Percentiles rank a stretch among this genome's conserved stretches.
Evolutionary conservation across 2,888 invertebrate genomes (phyloP).

Genomic region (Apocheima hispidaria): DNA sequence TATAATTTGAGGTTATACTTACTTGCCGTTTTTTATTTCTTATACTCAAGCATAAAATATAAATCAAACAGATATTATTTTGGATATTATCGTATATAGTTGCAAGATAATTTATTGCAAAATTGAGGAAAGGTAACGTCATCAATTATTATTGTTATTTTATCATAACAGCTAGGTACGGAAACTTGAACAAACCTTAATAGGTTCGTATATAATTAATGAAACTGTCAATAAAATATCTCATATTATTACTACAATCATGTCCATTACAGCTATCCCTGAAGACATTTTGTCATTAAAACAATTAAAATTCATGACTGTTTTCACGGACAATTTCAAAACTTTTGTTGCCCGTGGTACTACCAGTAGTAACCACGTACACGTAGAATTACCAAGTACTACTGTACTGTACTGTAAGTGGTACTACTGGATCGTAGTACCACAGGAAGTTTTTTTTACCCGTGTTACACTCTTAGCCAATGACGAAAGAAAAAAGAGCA

Average conservation of each 20-base stretch:
- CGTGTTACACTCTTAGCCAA: too few relatives aligned
- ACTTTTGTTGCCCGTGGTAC: too few relatives aligned
- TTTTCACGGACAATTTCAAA: slow-evolving; percentile 7
- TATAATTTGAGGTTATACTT: neutral
- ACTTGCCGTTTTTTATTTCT: neutral
- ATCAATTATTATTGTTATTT: neutral
- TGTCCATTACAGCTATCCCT: slow-evolving; percentile 8
- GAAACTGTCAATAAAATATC: neutral
- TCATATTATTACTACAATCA: neutral
- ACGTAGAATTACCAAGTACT: too few relatives aligned
- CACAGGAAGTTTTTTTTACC: too few relatives aligned
- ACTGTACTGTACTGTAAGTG: too few relatives aligned
- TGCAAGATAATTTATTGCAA: neutral
- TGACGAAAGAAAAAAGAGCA: too few relatives aligned
- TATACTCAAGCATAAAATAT: neutral
- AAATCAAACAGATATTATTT: neutral
- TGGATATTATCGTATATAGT: too few relatives aligned
- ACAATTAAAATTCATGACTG: slow-evolving; percentile 13
- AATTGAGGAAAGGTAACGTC: neutral
- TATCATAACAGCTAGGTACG: neutral
- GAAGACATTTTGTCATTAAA: neutral
- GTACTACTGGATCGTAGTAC: too few relatives aligned
- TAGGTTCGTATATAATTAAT: neutral
- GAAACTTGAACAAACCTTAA: neutral
- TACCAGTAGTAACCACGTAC: too few relatives aligned